These are phyloP conservation scores for Cyclophora albipunctata DNA, from an alignment of 2,888 invertebrate species.

Conservation along the genomic window DNA sequence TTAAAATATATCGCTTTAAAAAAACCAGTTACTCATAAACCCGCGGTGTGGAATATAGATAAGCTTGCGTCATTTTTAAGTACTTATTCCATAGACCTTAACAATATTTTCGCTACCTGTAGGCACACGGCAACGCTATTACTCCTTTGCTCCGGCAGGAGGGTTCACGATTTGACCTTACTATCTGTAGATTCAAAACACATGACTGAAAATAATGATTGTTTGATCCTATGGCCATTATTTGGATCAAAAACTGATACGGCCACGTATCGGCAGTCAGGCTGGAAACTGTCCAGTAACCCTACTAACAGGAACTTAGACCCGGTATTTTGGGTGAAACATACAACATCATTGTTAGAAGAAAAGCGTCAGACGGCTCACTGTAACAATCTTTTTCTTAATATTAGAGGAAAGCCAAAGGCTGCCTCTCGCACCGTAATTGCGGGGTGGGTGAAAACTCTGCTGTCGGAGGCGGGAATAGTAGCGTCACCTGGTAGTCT, in stretches of 20 bases:
- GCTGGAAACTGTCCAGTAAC: conserved; percentile 10
- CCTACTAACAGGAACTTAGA: neutral
- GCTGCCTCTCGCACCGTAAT: conserved; percentile 12
- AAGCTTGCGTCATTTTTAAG: neutral
- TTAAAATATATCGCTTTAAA: conserved; percentile 11
- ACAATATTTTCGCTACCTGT: neutral
- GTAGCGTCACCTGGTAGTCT: conserved; percentile 16
- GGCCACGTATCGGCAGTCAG: conserved; percentile 11
- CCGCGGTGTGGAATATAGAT: conserved; percentile 16
- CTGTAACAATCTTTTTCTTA: conserved; percentile 9
- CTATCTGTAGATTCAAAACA: neutral
- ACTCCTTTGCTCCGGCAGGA: conserved; percentile 7
- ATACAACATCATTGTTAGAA: neutral
- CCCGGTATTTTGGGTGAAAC: neutral
- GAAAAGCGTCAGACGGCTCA: neutral
- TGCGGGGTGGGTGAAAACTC: conserved; percentile 14
- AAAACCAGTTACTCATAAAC: conserved; percentile 1
- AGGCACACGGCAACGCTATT: neutral
- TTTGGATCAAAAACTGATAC: conserved; percentile 14
- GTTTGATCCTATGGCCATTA: conserved; percentile 7
- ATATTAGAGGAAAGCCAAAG: conserved; percentile 3
- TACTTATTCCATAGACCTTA: neutral
- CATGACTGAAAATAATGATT: neutral
- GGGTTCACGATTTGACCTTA: conserved; percentile 15
- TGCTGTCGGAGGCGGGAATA: conserved; percentile 16